Evolutionary conservation across 2,888 invertebrate species (phyloP).

Genomic region (Phanerotoma sp.): DNA sequence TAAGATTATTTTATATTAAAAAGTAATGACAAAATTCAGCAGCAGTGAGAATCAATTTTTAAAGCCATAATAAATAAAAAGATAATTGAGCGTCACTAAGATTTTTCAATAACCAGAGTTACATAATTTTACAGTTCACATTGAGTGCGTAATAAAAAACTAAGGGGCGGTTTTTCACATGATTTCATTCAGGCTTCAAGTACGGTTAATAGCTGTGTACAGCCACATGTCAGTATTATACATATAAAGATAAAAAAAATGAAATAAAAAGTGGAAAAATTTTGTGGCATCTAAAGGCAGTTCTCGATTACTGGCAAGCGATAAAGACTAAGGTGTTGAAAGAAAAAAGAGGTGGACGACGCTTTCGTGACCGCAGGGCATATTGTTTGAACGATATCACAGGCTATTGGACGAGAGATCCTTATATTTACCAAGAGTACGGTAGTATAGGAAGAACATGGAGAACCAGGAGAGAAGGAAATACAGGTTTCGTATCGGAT

Average conservation of each 20-base stretch:
- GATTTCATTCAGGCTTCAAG: too few relatives aligned
- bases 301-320: constrained; percentile 24
- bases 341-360: constrained; percentile 11
- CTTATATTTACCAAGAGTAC: constrained; percentile 7
- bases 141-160: too few relatives aligned
- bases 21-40: too few relatives aligned
- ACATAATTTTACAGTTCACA: too few relatives aligned
- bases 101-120: too few relatives aligned
- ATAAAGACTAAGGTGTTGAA: constrained; percentile 4
- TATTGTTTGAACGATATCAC: constrained; percentile 36
- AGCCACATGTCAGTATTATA: not conserved
- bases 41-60: too few relatives aligned
- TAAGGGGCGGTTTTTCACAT: too few relatives aligned
- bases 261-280: constrained; percentile 5
- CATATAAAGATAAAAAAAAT: constrained; percentile 3
- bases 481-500: constrained; percentile 41
- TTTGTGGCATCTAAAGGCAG: constrained; percentile 7
- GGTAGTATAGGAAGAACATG: constrained; percentile 4
- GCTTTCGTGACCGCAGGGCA: constrained; percentile 32
- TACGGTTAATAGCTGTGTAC: constrained; percentile 1
- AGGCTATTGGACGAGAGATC: constrained; percentile 1
- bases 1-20: too few relatives aligned
- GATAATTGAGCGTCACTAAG: too few relatives aligned
- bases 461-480: constrained; percentile 20
- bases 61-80: too few relatives aligned